A percentile compares a stretch with the other conserved stretches of the same genome.
phyloP scores from a whole-genome alignment of 2,797 vertebrate species.

The Smutsia temminckii region DNA sequence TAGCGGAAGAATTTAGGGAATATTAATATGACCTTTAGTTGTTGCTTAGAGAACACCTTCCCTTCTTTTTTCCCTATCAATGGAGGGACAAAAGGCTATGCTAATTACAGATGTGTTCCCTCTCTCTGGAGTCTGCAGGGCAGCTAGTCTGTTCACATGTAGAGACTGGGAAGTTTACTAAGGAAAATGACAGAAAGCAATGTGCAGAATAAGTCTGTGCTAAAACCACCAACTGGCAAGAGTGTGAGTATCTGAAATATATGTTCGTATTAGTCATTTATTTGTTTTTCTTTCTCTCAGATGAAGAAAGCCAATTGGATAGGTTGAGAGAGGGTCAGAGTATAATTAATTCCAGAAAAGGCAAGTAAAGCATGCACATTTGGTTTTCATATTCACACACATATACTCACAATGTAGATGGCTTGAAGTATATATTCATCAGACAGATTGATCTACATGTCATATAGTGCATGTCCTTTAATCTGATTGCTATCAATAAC shows the following conservation, averaged over 20 bases:
- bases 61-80: neutral
- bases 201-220: neutral
- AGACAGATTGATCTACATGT: neutral
- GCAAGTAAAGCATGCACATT: neutral
- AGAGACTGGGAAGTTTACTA: neutral
- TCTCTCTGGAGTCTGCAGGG: neutral
- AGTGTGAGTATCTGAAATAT: neutral
- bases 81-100: constrained; percentile 40
- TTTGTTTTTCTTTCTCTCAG: neutral
- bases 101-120: constrained; percentile 46
- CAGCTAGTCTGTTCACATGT: neutral
- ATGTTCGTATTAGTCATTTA: neutral
- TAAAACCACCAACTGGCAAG: neutral
- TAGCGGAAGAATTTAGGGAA: constrained; percentile 10
- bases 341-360: neutral
- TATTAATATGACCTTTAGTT: constrained; percentile 57
- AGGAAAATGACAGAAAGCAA: neutral
- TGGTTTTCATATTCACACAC: neutral
- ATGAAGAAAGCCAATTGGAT: neutral
- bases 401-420: neutral
- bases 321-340: neutral
- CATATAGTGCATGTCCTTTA: neutral
- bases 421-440: constrained; percentile 23
- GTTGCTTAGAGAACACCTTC: neutral
- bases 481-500: neutral